Evolutionary conservation across 2,888 invertebrate species (phyloP).

Genomic region (Megaustenia siamemsis): DNA sequence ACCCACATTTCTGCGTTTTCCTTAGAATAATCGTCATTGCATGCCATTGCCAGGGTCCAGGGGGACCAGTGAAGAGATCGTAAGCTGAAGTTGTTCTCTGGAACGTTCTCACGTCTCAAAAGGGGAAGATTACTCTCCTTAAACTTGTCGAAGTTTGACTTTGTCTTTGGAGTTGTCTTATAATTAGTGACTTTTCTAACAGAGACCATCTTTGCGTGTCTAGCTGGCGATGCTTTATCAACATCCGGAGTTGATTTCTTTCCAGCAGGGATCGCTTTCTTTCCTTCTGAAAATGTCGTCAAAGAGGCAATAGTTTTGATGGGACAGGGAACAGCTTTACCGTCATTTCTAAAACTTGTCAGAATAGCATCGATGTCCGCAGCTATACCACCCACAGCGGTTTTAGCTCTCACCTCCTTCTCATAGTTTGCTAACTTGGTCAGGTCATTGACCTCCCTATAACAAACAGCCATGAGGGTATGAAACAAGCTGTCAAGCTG

Average conservation of each 20-base stretch:
- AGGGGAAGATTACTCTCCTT: slow-evolving; percentile 36
- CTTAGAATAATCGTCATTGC: neutral
- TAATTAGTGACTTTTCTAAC: neutral
- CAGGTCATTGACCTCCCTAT: slow-evolving; percentile 64
- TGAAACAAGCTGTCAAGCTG: slow-evolving; percentile 74
- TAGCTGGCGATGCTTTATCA: neutral
- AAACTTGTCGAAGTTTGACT: slow-evolving; percentile 8
- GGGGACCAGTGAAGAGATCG: slow-evolving; percentile 63
- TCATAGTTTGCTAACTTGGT: slow-evolving; percentile 60
- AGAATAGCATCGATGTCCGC: slow-evolving; percentile 67
- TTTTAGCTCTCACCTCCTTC: slow-evolving; percentile 64
- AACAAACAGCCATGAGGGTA: slow-evolving; percentile 76
- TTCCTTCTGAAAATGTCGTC: neutral
- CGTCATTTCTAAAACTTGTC: slow-evolving; percentile 61
- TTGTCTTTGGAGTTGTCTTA: neutral
- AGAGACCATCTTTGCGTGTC: neutral
- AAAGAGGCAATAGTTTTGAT: neutral
- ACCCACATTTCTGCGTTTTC: neutral
- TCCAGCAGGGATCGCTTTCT: no score
- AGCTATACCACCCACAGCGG: slow-evolving; percentile 57
- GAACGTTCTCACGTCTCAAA: slow-evolving; percentile 62
- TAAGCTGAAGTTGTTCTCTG: slow-evolving; percentile 62
- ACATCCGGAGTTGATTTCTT: no score
- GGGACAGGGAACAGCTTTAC: neutral
- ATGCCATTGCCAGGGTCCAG: slow-evolving; percentile 63